phyloP scores from a whole-genome alignment of 2,888 invertebrate genomes.

The Andrena haemorrhoa region DNA sequence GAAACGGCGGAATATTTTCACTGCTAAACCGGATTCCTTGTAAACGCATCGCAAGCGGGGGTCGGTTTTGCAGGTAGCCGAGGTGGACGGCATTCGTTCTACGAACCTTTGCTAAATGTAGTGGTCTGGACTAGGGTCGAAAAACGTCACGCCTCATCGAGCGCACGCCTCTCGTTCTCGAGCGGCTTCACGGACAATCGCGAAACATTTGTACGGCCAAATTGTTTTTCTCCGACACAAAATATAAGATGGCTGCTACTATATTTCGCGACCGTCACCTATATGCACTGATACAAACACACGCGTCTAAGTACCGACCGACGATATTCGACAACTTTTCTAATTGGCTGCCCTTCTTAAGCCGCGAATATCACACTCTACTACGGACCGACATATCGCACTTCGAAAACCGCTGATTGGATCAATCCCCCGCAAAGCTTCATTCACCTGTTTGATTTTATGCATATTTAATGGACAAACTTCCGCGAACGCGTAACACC shows the following conservation, averaged over 20 bases:
- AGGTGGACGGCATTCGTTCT: constrained; percentile 51
- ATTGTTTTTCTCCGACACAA: constrained; percentile 85
- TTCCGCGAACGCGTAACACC: constrained; percentile 10
- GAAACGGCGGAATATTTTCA: constrained; percentile 70
- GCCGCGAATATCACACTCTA: constrained; percentile 46
- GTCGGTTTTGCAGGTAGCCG: constrained; percentile 51
- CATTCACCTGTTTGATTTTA: constrained; percentile 63
- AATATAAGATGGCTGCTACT: constrained; percentile 85
- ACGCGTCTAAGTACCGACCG: constrained; percentile 61
- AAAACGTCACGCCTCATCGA: constrained; percentile 84
- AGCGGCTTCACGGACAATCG: constrained; percentile 81
- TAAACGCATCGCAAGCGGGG: constrained; percentile 61
- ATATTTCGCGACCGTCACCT: constrained; percentile 77
- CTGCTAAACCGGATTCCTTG: constrained; percentile 71
- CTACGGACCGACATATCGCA: constrained; percentile 36
- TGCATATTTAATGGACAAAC: constrained; percentile 52
- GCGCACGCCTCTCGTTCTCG: constrained; percentile 79
- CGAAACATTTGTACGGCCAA: constrained; percentile 83
- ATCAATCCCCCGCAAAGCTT: constrained; percentile 60
- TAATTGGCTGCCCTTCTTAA: constrained; percentile 68
- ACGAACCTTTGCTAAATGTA: constrained; percentile 85
- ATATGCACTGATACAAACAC: constrained; percentile 61
- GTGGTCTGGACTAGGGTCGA: constrained; percentile 83
- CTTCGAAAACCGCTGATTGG: constrained; percentile 61
- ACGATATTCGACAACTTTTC: constrained; percentile 56